Evolutionary conservation across 2,113 vertebrate genomes (phyloP).

Genomic region (Paradisaea rubra): DNA sequence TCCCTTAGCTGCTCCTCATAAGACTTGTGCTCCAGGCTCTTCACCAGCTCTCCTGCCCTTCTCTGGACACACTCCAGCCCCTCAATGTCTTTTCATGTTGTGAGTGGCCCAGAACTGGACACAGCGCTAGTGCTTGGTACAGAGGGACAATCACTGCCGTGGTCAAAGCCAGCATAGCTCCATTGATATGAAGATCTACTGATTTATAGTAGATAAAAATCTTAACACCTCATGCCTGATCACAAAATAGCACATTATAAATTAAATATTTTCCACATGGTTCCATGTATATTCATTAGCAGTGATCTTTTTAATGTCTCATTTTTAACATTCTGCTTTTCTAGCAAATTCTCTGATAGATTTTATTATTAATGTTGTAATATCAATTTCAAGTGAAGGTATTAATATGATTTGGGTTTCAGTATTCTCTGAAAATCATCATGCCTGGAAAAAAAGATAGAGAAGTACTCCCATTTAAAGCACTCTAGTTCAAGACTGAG

Average conservation of each 20-base stretch:
- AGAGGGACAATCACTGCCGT: neutral
- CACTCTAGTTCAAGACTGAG: neutral
- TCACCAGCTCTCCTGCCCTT: neutral
- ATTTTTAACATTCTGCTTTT: neutral
- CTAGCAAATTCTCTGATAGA: neutral
- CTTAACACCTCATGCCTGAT: neutral
- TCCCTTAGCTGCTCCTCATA: neutral
- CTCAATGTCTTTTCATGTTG: neutral
- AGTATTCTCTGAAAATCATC: neutral
- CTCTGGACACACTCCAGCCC: accelerated
- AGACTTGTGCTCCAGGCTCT: neutral
- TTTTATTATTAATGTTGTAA: neutral
- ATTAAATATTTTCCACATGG: neutral
- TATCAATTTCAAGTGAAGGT: neutral
- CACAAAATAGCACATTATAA: neutral
- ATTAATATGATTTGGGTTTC: neutral
- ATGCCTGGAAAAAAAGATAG: neutral
- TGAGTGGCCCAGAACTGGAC: neutral
- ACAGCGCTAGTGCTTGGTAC: neutral
- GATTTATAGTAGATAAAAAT: neutral
- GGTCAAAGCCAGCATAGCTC: neutral
- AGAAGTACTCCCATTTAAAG: neutral
- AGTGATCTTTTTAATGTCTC: neutral
- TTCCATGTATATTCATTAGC: neutral
- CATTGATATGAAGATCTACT: neutral